Evolutionary conservation across 2,888 invertebrate genomes (phyloP).

Genomic region (Epistrophe eligans): DNA sequence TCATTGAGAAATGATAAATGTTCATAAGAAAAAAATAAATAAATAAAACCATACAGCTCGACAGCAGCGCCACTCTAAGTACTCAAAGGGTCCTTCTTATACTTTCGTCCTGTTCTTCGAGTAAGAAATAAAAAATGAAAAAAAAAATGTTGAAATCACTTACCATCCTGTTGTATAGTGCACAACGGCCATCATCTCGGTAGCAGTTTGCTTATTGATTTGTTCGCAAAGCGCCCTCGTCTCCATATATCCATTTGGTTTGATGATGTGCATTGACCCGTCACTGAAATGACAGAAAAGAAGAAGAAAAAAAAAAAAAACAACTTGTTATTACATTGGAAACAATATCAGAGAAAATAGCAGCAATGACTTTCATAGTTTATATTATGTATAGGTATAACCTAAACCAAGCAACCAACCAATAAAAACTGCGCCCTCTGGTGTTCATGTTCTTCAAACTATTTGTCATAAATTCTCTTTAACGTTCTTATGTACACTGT

Average conservation of each 20-base stretch:
- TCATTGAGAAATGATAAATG: not conserved
- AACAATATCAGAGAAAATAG: constrained; percentile 52
- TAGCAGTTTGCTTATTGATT: constrained; percentile 84
- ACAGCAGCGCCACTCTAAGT: not conserved
- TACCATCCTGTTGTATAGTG: constrained; percentile 91
- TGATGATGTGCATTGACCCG: constrained; percentile 84
- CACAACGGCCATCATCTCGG: constrained; percentile 87
- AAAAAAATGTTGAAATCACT: constrained; percentile 78
- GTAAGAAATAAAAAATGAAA: constrained; percentile 13
- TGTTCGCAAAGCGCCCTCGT: constrained; percentile 84
- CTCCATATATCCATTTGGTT: constrained; percentile 84
- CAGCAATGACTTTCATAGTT: constrained; percentile 55
- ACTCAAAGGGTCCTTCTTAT: constrained; percentile 12
- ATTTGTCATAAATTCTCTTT: constrained; percentile 60
- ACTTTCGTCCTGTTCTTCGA: not conserved
- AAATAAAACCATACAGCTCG: not conserved
- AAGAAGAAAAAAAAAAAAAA: too few relatives aligned
- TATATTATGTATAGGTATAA: not conserved
- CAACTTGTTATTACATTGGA: constrained; percentile 60
- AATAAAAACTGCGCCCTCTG: constrained; percentile 8
- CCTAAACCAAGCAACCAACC: not conserved
- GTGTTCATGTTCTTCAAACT: constrained; percentile 61
- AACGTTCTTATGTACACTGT: not conserved
- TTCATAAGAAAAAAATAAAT: not conserved
- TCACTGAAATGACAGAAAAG: constrained; percentile 81